phyloP scores from a whole-genome alignment of 2,113 vertebrate genomes.

The Desmodus rotundus region DNA sequence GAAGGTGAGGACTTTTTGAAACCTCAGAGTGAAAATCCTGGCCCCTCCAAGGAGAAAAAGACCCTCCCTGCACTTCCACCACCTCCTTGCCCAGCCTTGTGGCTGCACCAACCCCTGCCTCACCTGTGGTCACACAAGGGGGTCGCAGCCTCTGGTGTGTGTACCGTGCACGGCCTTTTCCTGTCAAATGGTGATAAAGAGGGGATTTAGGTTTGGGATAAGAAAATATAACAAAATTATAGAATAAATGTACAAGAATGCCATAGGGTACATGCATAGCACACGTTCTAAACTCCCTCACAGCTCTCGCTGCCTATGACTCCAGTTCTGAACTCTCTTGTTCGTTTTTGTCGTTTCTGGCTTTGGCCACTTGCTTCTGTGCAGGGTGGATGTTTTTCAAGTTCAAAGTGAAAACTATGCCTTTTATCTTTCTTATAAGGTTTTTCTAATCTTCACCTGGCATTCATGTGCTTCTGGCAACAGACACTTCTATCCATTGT shows the following conservation, averaged over 20 bases:
- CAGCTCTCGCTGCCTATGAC: neutral
- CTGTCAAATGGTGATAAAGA: conserved; percentile 20
- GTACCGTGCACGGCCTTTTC: neutral
- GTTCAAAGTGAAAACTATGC: conserved; percentile 54
- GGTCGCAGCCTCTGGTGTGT: neutral
- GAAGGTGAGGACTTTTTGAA: neutral
- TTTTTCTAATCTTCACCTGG: conserved; percentile 51
- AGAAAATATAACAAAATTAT: conserved; percentile 7
- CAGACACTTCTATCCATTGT: neutral
- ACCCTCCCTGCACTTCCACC: neutral
- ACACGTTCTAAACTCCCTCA: neutral
- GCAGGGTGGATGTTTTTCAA: conserved; percentile 31
- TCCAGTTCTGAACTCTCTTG: neutral
- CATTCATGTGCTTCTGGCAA: conserved; percentile 21
- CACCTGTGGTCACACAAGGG: accelerated
- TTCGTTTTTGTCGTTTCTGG: neutral
- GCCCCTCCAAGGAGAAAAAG: neutral
- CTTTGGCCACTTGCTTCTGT: conserved; percentile 4
- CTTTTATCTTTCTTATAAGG: conserved; percentile 53
- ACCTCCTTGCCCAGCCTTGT: neutral
- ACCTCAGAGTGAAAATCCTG: neutral
- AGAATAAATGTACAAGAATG: neutral
- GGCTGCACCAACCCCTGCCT: neutral
- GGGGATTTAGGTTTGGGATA: neutral
- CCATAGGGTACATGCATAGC: neutral